Evolutionary conservation across 2,113 vertebrate species (phyloP).

Genomic region (Rafetus swinhoei): DNA sequence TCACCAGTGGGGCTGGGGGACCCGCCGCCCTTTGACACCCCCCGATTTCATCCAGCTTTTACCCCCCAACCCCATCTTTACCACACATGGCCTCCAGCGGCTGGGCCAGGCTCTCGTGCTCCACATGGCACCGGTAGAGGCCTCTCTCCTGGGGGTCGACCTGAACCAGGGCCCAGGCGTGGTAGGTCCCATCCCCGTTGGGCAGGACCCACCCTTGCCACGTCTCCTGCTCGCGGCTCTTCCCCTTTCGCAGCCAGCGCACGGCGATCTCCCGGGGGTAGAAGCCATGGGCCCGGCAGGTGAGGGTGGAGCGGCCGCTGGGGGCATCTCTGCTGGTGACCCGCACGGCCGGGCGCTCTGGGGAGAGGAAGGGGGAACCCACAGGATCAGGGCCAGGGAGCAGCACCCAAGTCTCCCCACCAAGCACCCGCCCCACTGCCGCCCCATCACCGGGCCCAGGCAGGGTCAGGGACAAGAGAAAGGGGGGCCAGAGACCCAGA

Average conservation of each 20-base stretch:
- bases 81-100: constrained; percentile 48
- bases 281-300: constrained; percentile 70
- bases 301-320: constrained; percentile 36
- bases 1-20: too few species aligned
- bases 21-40: too few species aligned
- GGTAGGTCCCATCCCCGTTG: constrained; percentile 67
- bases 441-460: too few species aligned
- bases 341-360: background rate
- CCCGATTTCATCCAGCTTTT: too few species aligned
- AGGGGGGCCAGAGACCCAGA: too few species aligned
- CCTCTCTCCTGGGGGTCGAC: constrained; percentile 13
- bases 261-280: constrained; percentile 58
- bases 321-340: background rate
- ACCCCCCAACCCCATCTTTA: too few species aligned
- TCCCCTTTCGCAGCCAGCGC: constrained; percentile 60
- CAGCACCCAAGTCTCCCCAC: too few species aligned
- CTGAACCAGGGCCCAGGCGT: constrained; percentile 56
- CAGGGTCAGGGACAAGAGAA: too few species aligned
- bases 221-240: too few species aligned
- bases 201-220: constrained; percentile 44
- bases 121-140: constrained; percentile 51
- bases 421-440: too few species aligned
- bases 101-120: constrained; percentile 35
- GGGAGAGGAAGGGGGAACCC: background rate
- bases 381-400: accelerated